Evolutionary conservation across 2,888 invertebrate genomes (phyloP), one percentile per base, ranked within the genome.

Genomic region (Sipha maydis): DNA sequence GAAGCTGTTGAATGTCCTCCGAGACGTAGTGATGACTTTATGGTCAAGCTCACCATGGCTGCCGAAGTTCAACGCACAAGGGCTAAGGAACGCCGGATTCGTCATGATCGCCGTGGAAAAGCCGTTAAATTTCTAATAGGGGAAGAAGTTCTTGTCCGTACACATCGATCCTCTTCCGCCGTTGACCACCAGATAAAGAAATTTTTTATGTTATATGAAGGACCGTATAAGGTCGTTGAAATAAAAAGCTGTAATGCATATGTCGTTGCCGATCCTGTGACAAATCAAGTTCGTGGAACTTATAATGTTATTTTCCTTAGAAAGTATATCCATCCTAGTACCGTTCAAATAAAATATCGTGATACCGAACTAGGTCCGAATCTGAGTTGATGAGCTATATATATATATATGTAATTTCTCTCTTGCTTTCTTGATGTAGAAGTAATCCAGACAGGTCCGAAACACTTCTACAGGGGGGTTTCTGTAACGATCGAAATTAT

Each of bases 181-280:
- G 31, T 78, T 7, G 56, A 78, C 11, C 31, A 78, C 9, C 21
- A 25, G 11, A 78, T 78, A 4, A 11, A 78, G 1, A 78, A 78
- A 31, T 78, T 73, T 54, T 84, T 84, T 21, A 38, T 71, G 54
- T 54, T 84, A 3, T 84, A 84, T 75, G 73, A 84, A 56, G 54
- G 71, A 25, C 83, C 83, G 7, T 84, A 3, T 54, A 54, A 75
- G 28, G 73, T 84, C 1, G 31, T 21, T 8, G 78, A 56, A 8
- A 31, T 78, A 3, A 78, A 78, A 21, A 25, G 41, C 1, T n/a
- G n/a, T 8, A 76, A 76, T n/a, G 76, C 76, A 9, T 76, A 76
- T n/a, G 41, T 76, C 11, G 41, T 76, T 1, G 1, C 11, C 14
- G 76, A 76, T 3, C 76, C 76, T 3, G 0, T 0, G 1, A 76